phyloP scores from a whole-genome alignment of 2,797 vertebrate species.

The Diglossa cyanea region DNA sequence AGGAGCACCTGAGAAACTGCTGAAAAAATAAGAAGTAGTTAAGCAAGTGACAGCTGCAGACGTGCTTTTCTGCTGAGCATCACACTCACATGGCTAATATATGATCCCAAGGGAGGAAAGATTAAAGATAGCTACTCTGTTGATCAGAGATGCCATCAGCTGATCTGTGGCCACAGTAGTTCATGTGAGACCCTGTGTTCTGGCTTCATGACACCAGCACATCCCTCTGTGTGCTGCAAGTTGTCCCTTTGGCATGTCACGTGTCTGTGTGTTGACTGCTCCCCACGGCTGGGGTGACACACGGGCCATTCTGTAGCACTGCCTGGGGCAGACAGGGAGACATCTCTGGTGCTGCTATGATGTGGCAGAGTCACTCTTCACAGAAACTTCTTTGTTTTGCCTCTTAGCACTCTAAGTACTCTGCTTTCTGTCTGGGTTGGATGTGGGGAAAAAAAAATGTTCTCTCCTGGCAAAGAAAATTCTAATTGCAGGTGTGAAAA shows the following conservation, averaged over 20 bases:
- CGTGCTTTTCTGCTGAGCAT: neutral
- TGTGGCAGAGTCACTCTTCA: neutral
- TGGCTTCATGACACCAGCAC: neutral
- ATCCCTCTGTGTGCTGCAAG: neutral
- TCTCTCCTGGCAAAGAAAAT: neutral
- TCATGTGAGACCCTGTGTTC: neutral
- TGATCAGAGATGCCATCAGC: constrained; percentile 33
- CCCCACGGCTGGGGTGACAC: neutral
- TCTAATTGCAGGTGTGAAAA: neutral
- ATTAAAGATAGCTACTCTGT: neutral
- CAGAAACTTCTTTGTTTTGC: neutral
- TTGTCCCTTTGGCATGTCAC: rapidly evolving
- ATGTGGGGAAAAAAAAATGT: neutral
- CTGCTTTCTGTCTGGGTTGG: neutral
- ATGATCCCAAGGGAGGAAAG: neutral
- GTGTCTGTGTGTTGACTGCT: neutral
- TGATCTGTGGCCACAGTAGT: neutral
- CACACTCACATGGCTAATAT: neutral
- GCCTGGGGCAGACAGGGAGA: neutral
- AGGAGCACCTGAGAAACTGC: neutral
- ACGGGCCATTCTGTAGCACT: neutral
- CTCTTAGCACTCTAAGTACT: neutral
- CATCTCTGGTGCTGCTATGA: neutral
- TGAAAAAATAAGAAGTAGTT: neutral
- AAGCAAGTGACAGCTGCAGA: neutral